A percentile compares a stretch with the other conserved stretches of the same genome.
phyloP scores from a whole-genome alignment of 2,888 invertebrate species.

The Syrphus vitripennis region DNA sequence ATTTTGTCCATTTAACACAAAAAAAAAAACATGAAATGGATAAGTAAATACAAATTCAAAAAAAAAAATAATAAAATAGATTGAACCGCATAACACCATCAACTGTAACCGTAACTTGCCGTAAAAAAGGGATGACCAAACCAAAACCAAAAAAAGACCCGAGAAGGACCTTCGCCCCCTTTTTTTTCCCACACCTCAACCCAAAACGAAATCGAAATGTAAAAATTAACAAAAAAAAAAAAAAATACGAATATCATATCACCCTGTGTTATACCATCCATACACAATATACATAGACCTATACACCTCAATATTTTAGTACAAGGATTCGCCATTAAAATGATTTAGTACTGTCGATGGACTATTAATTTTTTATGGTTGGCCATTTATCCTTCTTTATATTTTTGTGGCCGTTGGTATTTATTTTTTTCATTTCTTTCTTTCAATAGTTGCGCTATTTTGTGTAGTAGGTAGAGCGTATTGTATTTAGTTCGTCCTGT shows the following conservation, averaged over 20 bases:
- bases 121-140: constrained; percentile 47
- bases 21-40: no score
- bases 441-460: neutral
- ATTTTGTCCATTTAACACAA: neutral
- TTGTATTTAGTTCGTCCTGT: neutral
- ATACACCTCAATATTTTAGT: constrained; percentile 15
- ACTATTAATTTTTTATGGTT: constrained; percentile 74
- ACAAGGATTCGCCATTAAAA: constrained; percentile 74
- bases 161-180: neutral
- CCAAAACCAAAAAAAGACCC: neutral
- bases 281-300: neutral
- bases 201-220: constrained; percentile 42
- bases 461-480: neutral
- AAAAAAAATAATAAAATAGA: neutral
- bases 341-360: constrained; percentile 74
- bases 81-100: constrained; percentile 54
- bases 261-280: constrained; percentile 23
- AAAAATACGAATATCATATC: neutral
- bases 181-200: neutral
- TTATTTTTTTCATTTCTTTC: constrained; percentile 41
- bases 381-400: constrained; percentile 71
- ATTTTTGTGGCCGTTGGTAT: constrained; percentile 70
- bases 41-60: neutral
- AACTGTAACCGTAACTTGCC: constrained; percentile 38
- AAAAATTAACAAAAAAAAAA: neutral